A percentile compares a stretch with the other conserved stretches of the same genome.
phyloP scores from a whole-genome alignment of 92 coral and sea anemone species.

The Hydrozoanthus gracilis region DNA sequence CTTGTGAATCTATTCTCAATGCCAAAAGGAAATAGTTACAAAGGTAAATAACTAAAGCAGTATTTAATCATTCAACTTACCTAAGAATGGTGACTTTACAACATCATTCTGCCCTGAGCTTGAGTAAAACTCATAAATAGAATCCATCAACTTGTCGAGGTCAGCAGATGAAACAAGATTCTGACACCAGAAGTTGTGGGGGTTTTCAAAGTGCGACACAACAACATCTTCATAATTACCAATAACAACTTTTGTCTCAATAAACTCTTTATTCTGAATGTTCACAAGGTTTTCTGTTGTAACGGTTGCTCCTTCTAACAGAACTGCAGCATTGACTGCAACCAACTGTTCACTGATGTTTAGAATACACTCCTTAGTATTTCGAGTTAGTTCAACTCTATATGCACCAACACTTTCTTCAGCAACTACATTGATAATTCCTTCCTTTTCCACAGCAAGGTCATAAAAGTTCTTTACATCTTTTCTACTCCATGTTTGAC shows the following conservation, averaged over 20 bases:
- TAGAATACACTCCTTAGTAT: conserved; percentile 61
- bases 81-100: conserved; percentile 64
- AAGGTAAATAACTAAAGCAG: too few relatives aligned
- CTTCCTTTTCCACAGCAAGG: conserved; percentile 82
- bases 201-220: conserved; percentile 81
- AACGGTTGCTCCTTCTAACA: conserved; percentile 67
- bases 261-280: conserved; percentile 62
- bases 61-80: conserved; percentile 42
- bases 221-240: conserved; percentile 91
- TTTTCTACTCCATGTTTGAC: conserved; percentile 64
- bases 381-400: conserved; percentile 72
- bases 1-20: too few relatives aligned
- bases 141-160: conserved; percentile 78
- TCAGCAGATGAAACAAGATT: conserved; percentile 64
- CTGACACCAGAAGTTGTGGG: conserved; percentile 95
- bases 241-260: conserved; percentile 58
- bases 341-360: conserved; percentile 85
- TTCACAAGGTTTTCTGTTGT: conserved; percentile 68
- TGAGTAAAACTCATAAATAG: conserved; percentile 68
- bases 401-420: conserved; percentile 68
- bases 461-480: conserved; percentile 73
- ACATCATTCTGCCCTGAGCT: conserved; percentile 49
- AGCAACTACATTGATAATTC: conserved; percentile 71
- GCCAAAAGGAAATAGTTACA: too few relatives aligned
- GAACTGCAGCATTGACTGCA: conserved; percentile 69